phyloP scores from a whole-genome alignment of 2,113 vertebrate genomes.

The Dascyllus trimaculatus region DNA sequence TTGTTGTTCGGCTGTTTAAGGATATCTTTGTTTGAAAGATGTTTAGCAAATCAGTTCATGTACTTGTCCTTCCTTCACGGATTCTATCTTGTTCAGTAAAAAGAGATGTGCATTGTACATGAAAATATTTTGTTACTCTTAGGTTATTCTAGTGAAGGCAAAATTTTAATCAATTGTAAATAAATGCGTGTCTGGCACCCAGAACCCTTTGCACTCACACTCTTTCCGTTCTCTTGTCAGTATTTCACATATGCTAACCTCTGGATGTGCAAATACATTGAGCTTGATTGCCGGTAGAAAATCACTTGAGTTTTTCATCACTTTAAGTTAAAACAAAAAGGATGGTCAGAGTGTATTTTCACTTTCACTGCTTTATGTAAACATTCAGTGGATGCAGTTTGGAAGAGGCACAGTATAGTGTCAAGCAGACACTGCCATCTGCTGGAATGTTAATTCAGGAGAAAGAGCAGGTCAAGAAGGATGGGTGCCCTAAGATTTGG shows the following conservation, averaged over 20 bases:
- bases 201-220: not conserved
- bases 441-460: constrained; percentile 61
- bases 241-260: not conserved
- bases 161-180: not conserved
- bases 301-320: not conserved
- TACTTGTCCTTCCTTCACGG: not conserved
- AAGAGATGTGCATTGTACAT: not conserved
- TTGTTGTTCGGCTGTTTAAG: constrained; percentile 30
- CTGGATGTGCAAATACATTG: not conserved
- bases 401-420: constrained; percentile 12
- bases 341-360: not conserved
- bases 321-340: not conserved
- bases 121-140: not conserved
- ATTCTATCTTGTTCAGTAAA: not conserved
- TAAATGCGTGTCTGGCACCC: not conserved
- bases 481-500: constrained; percentile 7
- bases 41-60: not conserved
- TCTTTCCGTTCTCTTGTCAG: not conserved
- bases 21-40: constrained; percentile 14
- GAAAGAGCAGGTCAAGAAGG: constrained; percentile 29
- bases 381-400: constrained; percentile 1
- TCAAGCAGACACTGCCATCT: constrained; percentile 78
- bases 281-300: not conserved
- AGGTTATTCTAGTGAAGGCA: not conserved
- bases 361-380: constrained; percentile 10